Percentiles rank a stretch among this genome's conserved stretches.
These are phyloP conservation scores for Hydrotaea cyrtoneurina DNA, from an alignment of 2,888 invertebrate species.

Conservation along the genomic window DNA sequence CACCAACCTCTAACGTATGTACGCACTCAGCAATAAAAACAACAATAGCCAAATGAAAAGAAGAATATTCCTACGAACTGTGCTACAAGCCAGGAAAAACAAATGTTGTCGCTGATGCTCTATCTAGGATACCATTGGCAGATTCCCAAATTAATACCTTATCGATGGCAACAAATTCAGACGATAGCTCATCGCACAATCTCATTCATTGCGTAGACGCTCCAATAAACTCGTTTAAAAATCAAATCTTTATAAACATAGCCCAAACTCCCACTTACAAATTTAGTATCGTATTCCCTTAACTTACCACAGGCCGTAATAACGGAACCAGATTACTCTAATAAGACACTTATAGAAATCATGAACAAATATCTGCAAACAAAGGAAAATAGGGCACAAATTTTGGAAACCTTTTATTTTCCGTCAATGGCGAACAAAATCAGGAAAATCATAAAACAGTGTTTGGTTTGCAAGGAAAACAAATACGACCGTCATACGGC, in stretches of 20 bases:
- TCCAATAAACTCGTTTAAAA: conserved; percentile 17
- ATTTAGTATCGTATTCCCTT: conserved; percentile 51
- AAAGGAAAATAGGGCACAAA: conserved; percentile 54
- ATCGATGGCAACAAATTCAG: no score
- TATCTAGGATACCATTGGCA: conserved; percentile 24
- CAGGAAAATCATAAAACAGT: conserved; percentile 2
- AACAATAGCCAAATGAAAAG: conserved; percentile 22
- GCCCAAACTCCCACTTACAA: conserved; percentile 29
- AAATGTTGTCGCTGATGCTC: conserved; percentile 70
- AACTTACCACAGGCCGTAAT: conserved; percentile 49
- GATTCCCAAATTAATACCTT: no score
- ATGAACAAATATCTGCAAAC: conserved; percentile 48
- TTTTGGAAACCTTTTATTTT: conserved; percentile 42
- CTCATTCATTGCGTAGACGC: background rate
- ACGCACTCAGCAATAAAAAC: conserved; percentile 26
- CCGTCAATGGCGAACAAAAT: background rate
- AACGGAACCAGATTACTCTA: conserved; percentile 35
- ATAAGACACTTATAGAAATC: conserved; percentile 39
- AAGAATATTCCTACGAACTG: conserved; percentile 66
- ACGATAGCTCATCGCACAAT: no score
- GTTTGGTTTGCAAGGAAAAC: background rate
- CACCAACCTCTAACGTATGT: conserved; percentile 33
- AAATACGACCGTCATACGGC: no score
- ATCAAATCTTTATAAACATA: background rate
- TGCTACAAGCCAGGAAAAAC: conserved; percentile 77